These are phyloP conservation scores for Drosophila busckii DNA, from an alignment of 1,140 invertebrate genomes.

Conservation along the genomic window DNA sequence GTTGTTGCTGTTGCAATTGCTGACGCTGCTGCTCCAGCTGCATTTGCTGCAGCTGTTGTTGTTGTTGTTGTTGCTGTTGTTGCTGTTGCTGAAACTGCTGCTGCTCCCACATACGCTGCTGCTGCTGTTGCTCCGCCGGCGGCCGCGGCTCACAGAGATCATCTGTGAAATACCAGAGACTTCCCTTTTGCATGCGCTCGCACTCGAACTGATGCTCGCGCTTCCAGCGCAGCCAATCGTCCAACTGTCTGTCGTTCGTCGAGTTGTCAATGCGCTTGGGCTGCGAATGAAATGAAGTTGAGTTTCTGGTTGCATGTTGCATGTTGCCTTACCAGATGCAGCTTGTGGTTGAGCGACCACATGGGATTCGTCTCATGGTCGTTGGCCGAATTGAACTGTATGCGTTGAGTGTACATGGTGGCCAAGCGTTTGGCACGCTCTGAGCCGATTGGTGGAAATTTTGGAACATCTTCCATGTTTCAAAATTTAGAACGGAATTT, in stretches of 20 bases:
- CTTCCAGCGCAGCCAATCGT: conserved; percentile 17
- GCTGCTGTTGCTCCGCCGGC: background rate
- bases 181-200: conserved; percentile 8
- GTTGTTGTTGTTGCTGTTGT: too few species aligned
- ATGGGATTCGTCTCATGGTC: background rate
- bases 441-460: conserved; percentile 10
- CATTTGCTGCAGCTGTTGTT: too few species aligned
- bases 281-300: background rate
- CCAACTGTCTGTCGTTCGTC: too few species aligned
- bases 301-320: background rate
- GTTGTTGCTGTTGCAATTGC: background rate
- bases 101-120: background rate
- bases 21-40: background rate
- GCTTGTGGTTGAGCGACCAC: background rate
- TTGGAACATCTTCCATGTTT: background rate
- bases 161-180: conserved; percentile 14
- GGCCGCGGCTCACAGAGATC: background rate
- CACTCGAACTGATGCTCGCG: conserved; percentile 15
- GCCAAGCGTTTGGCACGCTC: conserved; percentile 14
- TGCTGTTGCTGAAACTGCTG: background rate
- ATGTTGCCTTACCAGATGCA: background rate
- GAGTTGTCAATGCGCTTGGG: too few species aligned
- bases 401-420: background rate
- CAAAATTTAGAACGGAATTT: background rate
- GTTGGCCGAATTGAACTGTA: background rate